Percentiles rank a stretch among this genome's conserved stretches.
Evolutionary conservation across 2,113 vertebrate species (phyloP).

Genomic region (Diphyllodes magnificus): DNA sequence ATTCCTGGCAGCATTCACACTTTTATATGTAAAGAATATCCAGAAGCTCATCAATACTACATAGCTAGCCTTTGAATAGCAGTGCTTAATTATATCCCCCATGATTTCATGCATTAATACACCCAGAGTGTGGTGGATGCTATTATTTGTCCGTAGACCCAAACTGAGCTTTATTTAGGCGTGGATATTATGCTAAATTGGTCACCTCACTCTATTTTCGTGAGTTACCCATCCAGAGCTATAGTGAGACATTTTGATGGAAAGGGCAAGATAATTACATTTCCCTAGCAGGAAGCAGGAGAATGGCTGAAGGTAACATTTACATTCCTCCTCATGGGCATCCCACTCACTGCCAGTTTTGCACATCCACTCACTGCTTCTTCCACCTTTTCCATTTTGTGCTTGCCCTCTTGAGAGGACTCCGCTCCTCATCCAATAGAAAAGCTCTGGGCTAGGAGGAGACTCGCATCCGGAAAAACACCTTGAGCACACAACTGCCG

Average conservation of each 20-base stretch:
- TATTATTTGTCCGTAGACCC: not conserved
- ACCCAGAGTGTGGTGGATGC: not conserved
- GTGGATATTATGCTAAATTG: not conserved
- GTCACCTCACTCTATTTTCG: not conserved
- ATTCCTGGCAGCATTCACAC: not conserved
- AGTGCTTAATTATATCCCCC: not conserved
- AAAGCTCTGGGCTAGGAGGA: not conserved
- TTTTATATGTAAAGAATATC: not conserved
- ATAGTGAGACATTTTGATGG: not conserved
- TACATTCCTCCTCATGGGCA: not conserved
- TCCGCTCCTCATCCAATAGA: not conserved
- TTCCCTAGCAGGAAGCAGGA: not conserved
- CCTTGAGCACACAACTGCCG: not conserved
- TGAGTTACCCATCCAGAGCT: not conserved
- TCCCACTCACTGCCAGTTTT: not conserved
- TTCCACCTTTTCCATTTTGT: not conserved
- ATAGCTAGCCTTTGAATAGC: not conserved
- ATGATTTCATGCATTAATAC: not conserved
- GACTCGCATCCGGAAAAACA: not conserved
- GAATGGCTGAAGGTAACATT: slow-evolving; percentile 30
- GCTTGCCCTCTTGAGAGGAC: not conserved
- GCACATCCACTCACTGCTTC: not conserved
- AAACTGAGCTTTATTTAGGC: not conserved
- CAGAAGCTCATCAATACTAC: not conserved
- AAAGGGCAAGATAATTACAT: slow-evolving; percentile 29